Evolutionary conservation across 2,888 invertebrate genomes (phyloP).

Genomic region (Lacanobia wlatinum): DNA sequence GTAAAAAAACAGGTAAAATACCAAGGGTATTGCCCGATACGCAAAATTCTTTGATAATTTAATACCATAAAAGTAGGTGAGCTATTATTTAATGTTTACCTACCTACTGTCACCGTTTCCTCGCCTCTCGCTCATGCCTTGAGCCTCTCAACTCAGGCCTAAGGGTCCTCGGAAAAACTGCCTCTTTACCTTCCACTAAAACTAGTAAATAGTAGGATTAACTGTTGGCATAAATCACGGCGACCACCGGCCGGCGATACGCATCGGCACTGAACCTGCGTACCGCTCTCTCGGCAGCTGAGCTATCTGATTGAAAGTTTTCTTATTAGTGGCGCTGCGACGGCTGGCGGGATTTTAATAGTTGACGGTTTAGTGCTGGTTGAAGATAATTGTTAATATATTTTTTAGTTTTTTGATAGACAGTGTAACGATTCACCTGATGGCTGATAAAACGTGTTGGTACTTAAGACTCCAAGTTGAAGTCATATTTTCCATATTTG

Average conservation of each 20-base stretch:
- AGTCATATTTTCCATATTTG: too few species aligned
- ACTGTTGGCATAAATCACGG: constrained; percentile 86
- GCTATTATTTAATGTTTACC: too few species aligned
- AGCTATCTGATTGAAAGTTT: constrained; percentile 68
- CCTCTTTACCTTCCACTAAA: constrained; percentile 88
- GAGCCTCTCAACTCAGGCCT: constrained; percentile 64
- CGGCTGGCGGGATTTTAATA: constrained; percentile 36
- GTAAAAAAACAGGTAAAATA: neutral
- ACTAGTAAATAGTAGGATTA: constrained; percentile 90
- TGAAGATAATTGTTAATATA: neutral
- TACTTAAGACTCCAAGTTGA: too few species aligned
- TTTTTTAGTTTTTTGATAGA: neutral
- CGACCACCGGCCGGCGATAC: constrained; percentile 66
- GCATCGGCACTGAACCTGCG: constrained; percentile 70
- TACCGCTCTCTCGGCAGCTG: constrained; percentile 32
- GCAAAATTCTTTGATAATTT: neutral
- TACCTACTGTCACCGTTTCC: too few species aligned
- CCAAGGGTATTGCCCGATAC: neutral
- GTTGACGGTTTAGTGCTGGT: neutral
- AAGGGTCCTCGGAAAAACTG: constrained; percentile 84
- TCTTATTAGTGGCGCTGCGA: constrained; percentile 61
- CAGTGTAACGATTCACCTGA: too few species aligned
- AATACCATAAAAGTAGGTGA: neutral
- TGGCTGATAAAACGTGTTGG: too few species aligned
- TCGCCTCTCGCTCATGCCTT: constrained; percentile 53